These are phyloP conservation scores for Temnothorax unifasciatus DNA, from an alignment of 2,888 invertebrate species.

Conservation along the genomic window DNA sequence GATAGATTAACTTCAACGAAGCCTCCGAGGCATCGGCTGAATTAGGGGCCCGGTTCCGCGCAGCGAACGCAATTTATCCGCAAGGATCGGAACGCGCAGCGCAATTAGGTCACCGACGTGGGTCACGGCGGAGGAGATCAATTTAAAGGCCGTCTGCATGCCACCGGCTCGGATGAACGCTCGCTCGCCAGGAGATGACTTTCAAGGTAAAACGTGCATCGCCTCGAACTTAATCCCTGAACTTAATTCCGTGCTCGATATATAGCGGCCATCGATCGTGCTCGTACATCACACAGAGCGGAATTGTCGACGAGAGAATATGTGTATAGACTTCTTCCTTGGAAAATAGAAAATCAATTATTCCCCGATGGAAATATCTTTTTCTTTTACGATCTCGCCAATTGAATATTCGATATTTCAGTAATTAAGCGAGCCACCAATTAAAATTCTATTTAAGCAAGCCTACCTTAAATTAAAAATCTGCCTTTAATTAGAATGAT, in stretches of 20 bases:
- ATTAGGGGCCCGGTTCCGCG: slow-evolving; percentile 39
- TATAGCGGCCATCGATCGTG: background rate
- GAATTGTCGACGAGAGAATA: background rate
- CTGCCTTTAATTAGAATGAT: background rate
- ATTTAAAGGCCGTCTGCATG: slow-evolving; percentile 45
- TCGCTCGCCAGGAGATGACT: slow-evolving; percentile 26
- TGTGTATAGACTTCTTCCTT: background rate
- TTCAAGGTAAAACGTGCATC: slow-evolving; percentile 41
- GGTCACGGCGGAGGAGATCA: slow-evolving; percentile 51
- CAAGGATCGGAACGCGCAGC: slow-evolving; percentile 52
- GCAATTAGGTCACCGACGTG: slow-evolving; percentile 56
- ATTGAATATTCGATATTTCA: background rate
- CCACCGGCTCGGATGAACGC: slow-evolving; percentile 12
- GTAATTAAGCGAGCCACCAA: background rate
- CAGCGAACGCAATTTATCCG: slow-evolving; percentile 60
- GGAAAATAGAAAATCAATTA: slow-evolving; percentile 5
- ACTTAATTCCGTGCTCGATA: slow-evolving; percentile 9
- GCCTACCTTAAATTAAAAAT: background rate
- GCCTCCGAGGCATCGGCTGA: slow-evolving; percentile 54
- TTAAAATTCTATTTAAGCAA: slow-evolving; percentile 19
- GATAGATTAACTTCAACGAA: slow-evolving; percentile 54
- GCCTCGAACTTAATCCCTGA: slow-evolving; percentile 13
- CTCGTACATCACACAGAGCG: background rate
- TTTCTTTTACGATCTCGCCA: background rate
- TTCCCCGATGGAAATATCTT: background rate